These are phyloP conservation scores for Anthoscopus minutus DNA, from an alignment of 2,113 vertebrate species.

Conservation along the genomic window DNA sequence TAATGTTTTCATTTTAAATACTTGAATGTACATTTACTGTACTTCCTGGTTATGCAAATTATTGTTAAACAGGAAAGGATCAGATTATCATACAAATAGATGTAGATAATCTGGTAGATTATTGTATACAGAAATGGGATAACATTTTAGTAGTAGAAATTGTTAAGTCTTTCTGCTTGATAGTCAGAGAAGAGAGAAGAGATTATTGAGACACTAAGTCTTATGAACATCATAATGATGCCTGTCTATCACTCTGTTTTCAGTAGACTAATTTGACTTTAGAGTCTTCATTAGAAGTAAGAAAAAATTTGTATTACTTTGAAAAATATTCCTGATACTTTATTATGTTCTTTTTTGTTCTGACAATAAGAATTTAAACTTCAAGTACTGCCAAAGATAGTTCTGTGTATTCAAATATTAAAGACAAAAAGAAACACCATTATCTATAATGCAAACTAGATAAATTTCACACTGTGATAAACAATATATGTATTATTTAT, in stretches of 20 bases:
- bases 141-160: not conserved
- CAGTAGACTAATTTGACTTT: not conserved
- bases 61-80: not conserved
- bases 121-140: not conserved
- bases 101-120: not conserved
- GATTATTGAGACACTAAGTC: not conserved
- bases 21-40: not conserved
- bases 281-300: not conserved
- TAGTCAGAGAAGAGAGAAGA: not conserved
- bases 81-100: not conserved
- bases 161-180: not conserved
- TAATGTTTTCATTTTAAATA: not conserved
- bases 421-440: not conserved
- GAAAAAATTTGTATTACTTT: not conserved
- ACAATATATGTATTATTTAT: not conserved
- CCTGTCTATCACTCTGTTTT: not conserved
- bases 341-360: not conserved
- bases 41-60: not conserved
- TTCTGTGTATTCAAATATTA: not conserved
- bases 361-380: not conserved
- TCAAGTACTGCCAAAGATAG: not conserved
- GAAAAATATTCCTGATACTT: not conserved
- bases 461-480: not conserved
- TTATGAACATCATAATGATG: not conserved
- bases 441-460: not conserved